Evolutionary conservation across 2,113 vertebrate genomes (phyloP).

Genomic region (Vulpes vulpes): DNA sequence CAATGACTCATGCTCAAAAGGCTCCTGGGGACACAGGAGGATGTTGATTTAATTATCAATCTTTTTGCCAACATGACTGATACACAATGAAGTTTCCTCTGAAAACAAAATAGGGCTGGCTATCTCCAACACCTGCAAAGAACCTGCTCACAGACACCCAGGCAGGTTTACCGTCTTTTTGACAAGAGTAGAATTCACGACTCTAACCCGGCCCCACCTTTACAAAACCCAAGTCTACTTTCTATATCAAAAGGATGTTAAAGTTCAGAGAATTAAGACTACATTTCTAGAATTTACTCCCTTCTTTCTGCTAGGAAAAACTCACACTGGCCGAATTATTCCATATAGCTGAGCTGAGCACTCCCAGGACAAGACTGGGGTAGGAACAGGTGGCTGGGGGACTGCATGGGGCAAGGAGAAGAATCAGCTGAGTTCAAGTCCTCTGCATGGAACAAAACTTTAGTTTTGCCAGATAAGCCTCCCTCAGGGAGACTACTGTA

Average conservation of each 20-base stretch:
- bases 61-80: not conserved
- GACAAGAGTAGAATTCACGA: not conserved
- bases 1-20: slow-evolving; percentile 98
- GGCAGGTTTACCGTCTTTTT: not conserved
- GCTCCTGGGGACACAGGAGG: slow-evolving; percentile 89
- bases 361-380: not conserved
- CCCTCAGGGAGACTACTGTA: not conserved
- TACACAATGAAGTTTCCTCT: not conserved
- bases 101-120: not conserved
- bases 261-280: slow-evolving; percentile 25
- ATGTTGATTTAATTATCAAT: slow-evolving; percentile 34
- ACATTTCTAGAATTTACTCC: not conserved
- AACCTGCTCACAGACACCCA: not conserved
- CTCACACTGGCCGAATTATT: not conserved
- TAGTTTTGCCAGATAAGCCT: not conserved
- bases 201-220: not conserved
- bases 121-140: not conserved
- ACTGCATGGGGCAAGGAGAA: not conserved
- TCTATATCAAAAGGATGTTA: not conserved
- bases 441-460: not conserved
- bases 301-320: not conserved
- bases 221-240: not conserved
- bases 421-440: not conserved
- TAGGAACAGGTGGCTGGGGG: not conserved
- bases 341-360: not conserved